Percentiles rank a stretch among this genome's conserved stretches.
Conservation (phyloP, 2,797 vertebrate species). For the Enteromius fasciolatus region DNA sequence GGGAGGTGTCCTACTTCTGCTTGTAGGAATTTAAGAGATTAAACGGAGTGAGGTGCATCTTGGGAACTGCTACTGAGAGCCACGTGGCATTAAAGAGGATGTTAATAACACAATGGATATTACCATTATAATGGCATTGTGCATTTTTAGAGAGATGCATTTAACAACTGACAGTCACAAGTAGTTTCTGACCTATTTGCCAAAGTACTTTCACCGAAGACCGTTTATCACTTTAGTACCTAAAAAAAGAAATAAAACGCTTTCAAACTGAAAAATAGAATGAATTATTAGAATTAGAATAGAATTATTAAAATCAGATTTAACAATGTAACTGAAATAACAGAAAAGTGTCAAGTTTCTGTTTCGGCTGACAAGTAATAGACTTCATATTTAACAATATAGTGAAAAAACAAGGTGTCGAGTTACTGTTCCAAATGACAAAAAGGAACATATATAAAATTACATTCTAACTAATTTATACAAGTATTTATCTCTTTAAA, state of each 20-base stretch:
- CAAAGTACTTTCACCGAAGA: too few species aligned
- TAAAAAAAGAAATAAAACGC: background rate
- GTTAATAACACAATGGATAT: constrained; percentile 61
- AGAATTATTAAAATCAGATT: background rate
- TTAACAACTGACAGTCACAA: constrained; percentile 61
- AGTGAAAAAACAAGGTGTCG: background rate
- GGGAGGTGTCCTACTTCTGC: constrained; percentile 60
- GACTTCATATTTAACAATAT: background rate
- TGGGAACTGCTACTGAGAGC: constrained; percentile 54
- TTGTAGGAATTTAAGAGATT: constrained; percentile 52
- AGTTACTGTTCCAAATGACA: background rate
- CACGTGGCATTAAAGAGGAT: constrained; percentile 32
- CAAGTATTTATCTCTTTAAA: background rate
- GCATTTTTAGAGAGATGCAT: constrained; percentile 53
- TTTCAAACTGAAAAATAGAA: background rate
- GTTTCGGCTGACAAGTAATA: background rate
- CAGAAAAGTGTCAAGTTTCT: background rate
- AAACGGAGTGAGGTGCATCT: constrained; percentile 62
- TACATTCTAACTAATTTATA: background rate
- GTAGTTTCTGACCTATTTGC: constrained; percentile 44
- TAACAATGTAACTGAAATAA: background rate
- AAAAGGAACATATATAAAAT: background rate
- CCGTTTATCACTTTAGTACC: background rate
- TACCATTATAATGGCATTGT: constrained; percentile 64
- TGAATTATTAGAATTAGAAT: too few species aligned